phyloP scores from a whole-genome alignment of 2,797 vertebrate genomes.

The Spinus pinus region DNA sequence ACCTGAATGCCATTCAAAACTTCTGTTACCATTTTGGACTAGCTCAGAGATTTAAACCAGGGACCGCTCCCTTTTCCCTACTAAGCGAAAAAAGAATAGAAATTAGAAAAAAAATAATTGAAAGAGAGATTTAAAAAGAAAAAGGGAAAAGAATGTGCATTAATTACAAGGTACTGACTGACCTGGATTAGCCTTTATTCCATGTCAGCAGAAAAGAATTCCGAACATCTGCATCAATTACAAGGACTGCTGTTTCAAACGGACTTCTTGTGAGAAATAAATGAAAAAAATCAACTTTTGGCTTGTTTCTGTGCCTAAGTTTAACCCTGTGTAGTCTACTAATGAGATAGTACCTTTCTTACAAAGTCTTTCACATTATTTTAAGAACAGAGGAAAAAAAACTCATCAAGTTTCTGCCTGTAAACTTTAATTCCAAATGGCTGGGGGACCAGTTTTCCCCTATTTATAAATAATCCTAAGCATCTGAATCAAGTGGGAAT shows the following conservation, averaged over 20 bases:
- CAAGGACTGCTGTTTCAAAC: conserved; percentile 10
- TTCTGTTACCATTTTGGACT: background rate
- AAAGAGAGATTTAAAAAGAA: background rate
- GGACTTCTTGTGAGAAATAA: conserved; percentile 29
- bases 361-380: background rate
- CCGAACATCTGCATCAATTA: conserved; percentile 64
- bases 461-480: background rate
- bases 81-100: background rate
- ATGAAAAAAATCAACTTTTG: conserved; percentile 13
- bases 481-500: background rate
- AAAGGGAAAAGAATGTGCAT: background rate
- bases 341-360: background rate
- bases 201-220: conserved; percentile 68
- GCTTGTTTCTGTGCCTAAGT: background rate
- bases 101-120: background rate
- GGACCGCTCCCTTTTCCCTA: background rate
- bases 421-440: background rate
- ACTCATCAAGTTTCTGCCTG: background rate
- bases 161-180: conserved; percentile 69
- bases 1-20: conserved; percentile 12
- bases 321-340: background rate
- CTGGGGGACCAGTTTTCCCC: background rate
- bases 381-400: background rate
- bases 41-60: background rate
- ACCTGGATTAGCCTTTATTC: conserved; percentile 65